These are phyloP conservation scores for Antigone vipio DNA, from an alignment of 2,113 vertebrate species.

Conservation along the genomic window DNA sequence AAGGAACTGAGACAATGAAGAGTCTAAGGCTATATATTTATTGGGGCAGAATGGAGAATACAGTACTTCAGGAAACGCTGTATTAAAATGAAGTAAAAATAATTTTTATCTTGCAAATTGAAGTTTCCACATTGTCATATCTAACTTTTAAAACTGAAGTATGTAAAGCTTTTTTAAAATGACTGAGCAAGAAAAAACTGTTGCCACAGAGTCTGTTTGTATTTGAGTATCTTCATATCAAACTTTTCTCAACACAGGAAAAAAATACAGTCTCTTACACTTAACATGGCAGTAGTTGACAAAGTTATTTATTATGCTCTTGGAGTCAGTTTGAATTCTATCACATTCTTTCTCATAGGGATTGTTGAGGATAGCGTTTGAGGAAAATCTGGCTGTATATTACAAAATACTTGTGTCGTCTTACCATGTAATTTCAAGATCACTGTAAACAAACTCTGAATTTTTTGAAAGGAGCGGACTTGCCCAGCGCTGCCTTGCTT, in stretches of 20 bases:
- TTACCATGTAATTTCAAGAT: background rate
- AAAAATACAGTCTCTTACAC: background rate
- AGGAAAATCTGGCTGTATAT: background rate
- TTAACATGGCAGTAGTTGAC: background rate
- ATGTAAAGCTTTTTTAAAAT: background rate
- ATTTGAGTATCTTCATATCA: background rate
- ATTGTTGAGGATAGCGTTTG: background rate
- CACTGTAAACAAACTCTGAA: background rate
- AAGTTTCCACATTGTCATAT: background rate
- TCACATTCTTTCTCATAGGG: background rate
- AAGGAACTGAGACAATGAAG: background rate
- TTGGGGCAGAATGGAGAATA: background rate
- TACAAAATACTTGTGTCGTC: background rate
- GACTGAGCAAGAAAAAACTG: background rate
- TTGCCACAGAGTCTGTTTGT: background rate
- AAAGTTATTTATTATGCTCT: background rate
- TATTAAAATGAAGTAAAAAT: background rate
- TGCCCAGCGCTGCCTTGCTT: background rate
- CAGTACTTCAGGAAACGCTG: background rate
- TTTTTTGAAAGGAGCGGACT: background rate
- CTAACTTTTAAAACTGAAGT: background rate
- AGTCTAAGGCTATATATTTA: background rate
- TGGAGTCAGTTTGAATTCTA: background rate
- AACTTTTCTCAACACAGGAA: background rate
- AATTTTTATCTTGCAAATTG: background rate